phyloP scores from a whole-genome alignment of 2,797 vertebrate genomes.

The Pelochelys cantorii region DNA sequence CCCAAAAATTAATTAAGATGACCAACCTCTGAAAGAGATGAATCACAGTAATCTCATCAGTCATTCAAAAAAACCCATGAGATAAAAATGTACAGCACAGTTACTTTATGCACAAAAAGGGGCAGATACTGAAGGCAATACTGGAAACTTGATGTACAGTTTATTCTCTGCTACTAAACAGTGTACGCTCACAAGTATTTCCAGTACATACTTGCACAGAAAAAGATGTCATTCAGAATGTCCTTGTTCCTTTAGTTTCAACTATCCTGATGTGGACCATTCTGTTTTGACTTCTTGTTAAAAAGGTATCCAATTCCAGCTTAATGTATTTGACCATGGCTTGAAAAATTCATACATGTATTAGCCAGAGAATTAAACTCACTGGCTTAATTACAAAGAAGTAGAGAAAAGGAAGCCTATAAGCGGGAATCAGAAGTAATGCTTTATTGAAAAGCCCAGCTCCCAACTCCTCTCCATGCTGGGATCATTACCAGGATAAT shows the following conservation, averaged over 20 bases:
- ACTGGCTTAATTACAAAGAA: background rate
- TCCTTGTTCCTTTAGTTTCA: background rate
- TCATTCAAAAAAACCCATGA: constrained; percentile 28
- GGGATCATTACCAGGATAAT: background rate
- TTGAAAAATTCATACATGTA: background rate
- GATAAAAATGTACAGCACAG: constrained; percentile 38
- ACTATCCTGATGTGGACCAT: background rate
- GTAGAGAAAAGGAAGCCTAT: background rate
- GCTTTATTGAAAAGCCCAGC: background rate
- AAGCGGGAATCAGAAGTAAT: background rate
- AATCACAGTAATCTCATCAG: background rate
- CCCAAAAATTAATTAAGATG: constrained; percentile 20
- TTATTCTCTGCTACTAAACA: background rate
- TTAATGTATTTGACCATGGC: constrained; percentile 1
- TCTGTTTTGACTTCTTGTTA: background rate
- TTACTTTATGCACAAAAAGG: background rate
- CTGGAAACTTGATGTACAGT: background rate
- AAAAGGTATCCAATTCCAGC: constrained; percentile 4
- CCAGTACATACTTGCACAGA: background rate
- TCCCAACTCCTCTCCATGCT: background rate
- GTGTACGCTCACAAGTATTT: background rate
- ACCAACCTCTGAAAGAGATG: constrained; percentile 36
- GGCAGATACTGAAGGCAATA: background rate
- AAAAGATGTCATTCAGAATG: background rate
- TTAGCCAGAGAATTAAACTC: background rate